These are phyloP conservation scores for Myzus persicae DNA, from an alignment of 1,140 invertebrate genomes.

Conservation along the genomic window DNA sequence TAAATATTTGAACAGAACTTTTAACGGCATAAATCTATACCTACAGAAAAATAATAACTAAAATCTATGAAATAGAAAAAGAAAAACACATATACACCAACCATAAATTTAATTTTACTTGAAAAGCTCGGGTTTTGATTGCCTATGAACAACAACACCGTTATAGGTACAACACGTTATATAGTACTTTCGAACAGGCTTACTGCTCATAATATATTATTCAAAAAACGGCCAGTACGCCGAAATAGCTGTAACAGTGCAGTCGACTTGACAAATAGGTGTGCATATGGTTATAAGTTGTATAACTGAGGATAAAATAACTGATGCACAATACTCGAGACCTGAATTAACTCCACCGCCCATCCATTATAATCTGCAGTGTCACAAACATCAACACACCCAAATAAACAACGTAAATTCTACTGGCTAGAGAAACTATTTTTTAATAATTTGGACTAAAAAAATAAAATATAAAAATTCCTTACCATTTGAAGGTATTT, in stretches of 20 bases:
- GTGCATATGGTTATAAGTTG: not conserved
- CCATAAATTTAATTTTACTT: not conserved
- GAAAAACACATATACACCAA: too few relatives aligned
- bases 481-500: too few relatives aligned
- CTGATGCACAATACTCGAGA: not conserved
- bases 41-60: too few relatives aligned
- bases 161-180: too few relatives aligned
- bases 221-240: not conserved
- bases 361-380: not conserved
- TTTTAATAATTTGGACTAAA: too few relatives aligned
- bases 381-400: not conserved
- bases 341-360: not conserved
- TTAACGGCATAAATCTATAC: too few relatives aligned
- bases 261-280: not conserved
- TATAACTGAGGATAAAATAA: not conserved
- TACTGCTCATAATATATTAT: not conserved
- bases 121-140: not conserved
- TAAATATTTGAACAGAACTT: too few relatives aligned
- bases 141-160: too few relatives aligned
- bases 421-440: not conserved
- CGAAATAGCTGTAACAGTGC: not conserved
- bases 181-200: too few relatives aligned
- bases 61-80: too few relatives aligned
- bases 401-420: not conserved
- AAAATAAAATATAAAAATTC: too few relatives aligned